A percentile compares a stretch with the other conserved stretches of the same genome.
These are phyloP conservation scores for Ryuthela nishihirai DNA, from an alignment of 2,888 invertebrate genomes.

Conservation along the genomic window DNA sequence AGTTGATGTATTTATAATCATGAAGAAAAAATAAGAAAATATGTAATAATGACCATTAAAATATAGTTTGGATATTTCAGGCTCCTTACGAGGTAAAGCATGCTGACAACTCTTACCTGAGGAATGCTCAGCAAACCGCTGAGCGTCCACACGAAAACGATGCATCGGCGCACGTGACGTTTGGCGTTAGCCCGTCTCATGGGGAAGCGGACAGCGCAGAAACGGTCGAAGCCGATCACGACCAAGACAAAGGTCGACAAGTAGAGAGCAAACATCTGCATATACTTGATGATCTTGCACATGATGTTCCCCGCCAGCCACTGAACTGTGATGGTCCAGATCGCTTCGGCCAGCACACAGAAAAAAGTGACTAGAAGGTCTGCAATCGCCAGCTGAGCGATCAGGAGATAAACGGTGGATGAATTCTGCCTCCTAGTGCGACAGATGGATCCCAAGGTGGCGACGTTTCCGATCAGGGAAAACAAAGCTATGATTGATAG, in stretches of 20 bases:
- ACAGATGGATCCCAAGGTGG: conserved; percentile 71
- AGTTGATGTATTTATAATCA: too few relatives aligned
- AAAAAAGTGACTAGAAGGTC: conserved; percentile 76
- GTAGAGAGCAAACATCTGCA: conserved; percentile 77
- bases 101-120: too few relatives aligned
- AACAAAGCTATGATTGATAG: conserved; percentile 66
- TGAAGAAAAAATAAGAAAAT: too few relatives aligned
- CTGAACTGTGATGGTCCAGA: conserved; percentile 71
- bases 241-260: conserved; percentile 77
- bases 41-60: too few relatives aligned
- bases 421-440: conserved; percentile 57
- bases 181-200: conserved; percentile 65
- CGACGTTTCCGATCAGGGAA: conserved; percentile 69
- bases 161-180: conserved; percentile 62
- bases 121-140: conserved; percentile 72
- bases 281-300: conserved; percentile 75
- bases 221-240: conserved; percentile 75
- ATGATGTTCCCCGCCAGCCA: conserved; percentile 73
- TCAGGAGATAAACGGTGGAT: conserved; percentile 62
- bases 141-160: conserved; percentile 66
- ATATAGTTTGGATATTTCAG: too few relatives aligned
- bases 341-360: conserved; percentile 74
- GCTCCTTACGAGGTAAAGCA: too few relatives aligned
- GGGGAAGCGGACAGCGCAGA: conserved; percentile 71
- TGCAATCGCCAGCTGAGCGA: conserved; percentile 75